A percentile compares a stretch with the other conserved stretches of the same genome.
These are phyloP conservation scores for Cynoglossus semilaevis DNA, from an alignment of 2,113 vertebrate species.

Conservation along the genomic window DNA sequence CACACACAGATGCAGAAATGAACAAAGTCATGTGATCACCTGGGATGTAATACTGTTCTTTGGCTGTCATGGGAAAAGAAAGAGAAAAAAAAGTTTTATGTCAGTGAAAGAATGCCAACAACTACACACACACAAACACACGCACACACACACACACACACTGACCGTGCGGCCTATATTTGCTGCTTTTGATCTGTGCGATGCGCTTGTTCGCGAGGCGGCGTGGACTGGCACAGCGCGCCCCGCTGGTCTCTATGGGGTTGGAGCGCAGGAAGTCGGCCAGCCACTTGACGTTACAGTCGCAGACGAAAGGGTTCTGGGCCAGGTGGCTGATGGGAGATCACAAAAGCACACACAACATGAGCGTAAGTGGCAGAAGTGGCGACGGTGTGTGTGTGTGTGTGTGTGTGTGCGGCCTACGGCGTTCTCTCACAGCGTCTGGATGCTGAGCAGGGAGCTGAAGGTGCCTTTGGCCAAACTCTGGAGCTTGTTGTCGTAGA, in stretches of 20 bases:
- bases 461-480: slow-evolving; percentile 93
- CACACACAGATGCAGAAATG: slow-evolving; percentile 9
- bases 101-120: slow-evolving; percentile 9
- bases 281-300: slow-evolving; percentile 96
- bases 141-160: slow-evolving; percentile 20
- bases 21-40: slow-evolving; percentile 41
- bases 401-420: not conserved
- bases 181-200: slow-evolving; percentile 97
- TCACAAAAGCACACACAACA: not conserved
- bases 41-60: slow-evolving; percentile 73
- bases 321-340: slow-evolving; percentile 85
- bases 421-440: slow-evolving; percentile 84
- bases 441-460: slow-evolving; percentile 85
- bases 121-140: slow-evolving; percentile 5
- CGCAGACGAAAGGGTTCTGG: slow-evolving; percentile 96
- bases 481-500: slow-evolving; percentile 98
- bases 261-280: slow-evolving; percentile 93
- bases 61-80: slow-evolving; percentile 59
- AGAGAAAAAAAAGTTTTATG: slow-evolving; percentile 21
- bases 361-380: not conserved
- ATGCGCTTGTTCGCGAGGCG: slow-evolving; percentile 98
- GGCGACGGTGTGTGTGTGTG: not conserved
- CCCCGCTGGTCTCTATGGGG: slow-evolving; percentile 93
- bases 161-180: slow-evolving; percentile 94
- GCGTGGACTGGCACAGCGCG: slow-evolving; percentile 92